Evolutionary conservation across 2,888 invertebrate genomes (phyloP), one percentile per base, ranked within the genome.

Genomic region (Pachliopta kotzebuea): DNA sequence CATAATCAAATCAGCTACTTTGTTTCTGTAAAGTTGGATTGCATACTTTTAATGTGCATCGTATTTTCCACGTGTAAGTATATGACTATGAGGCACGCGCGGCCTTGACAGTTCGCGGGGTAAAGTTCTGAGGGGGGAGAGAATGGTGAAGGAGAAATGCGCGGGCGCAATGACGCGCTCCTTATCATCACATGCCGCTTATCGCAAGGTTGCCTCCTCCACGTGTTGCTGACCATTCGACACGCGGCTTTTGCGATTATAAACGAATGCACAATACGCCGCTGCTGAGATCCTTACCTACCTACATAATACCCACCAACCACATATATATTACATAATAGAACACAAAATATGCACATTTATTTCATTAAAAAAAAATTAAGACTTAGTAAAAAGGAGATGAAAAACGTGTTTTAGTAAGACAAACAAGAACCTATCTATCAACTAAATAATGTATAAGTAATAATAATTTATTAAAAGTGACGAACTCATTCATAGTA

Each of bases 111-210:
- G 58, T 58, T 55, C 26, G 24, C 26, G 23, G 58, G 60, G 60
- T 45, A 63, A 54, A 52, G 56, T 56, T 57, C 29, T 57, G 56
- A 59, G 57, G 57, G 60, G 68, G 52, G 75, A 56, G 69, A 63
- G 67, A 23, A 60, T 59, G 65, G 54, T 56, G 68, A 65, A 64
- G 72, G 78, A 83, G 86, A 85, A 86, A 85, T 86, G 86, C 79
- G 81, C 80, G 69, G 69, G 75, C 75, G 76, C 77, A 73, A 74
- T 81, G 81, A 83, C 82, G 71, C 68, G 71, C 72, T 68, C 72
- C 76, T 83, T 89, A 89, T 89, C 89, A 85, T 76, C 82, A 81
- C 80, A 83, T 80, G 79, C 75, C 70, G 79, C 80, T 88, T 88
- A 87, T 88, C 87, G 76, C 83, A 86, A 86, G 82, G 84, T 83